Conservation (phyloP, 2,888 invertebrate genomes). For the Caenorhabditis sp. region DNA sequence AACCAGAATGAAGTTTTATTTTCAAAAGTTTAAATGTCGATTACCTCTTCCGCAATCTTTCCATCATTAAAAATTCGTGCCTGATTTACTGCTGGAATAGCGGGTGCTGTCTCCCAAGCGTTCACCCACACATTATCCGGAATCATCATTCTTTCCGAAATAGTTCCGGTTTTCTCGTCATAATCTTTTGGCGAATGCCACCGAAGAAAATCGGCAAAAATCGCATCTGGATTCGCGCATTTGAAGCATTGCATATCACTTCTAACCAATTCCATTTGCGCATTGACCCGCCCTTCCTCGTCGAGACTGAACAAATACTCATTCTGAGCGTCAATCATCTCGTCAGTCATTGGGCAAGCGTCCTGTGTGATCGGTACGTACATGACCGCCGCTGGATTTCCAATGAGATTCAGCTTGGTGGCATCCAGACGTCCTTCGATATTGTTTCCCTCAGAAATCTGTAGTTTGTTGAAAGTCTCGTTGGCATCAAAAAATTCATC, state of each 20-base stretch:
- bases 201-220: slow-evolving; percentile 93
- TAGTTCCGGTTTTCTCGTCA: slow-evolving; percentile 82
- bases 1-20: not conserved
- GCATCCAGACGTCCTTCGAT: slow-evolving; percentile 18
- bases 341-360: slow-evolving; percentile 96
- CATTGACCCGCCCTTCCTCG: slow-evolving; percentile 89
- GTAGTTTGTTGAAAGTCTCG: slow-evolving; percentile 56
- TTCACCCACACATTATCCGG: slow-evolving; percentile 93
- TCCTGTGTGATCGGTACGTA: slow-evolving; percentile 90
- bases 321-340: slow-evolving; percentile 93
- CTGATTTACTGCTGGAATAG: slow-evolving; percentile 91
- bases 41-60: slow-evolving; percentile 92
- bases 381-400: slow-evolving; percentile 84
- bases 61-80: slow-evolving; percentile 95
- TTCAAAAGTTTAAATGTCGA: not conserved
- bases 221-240: slow-evolving; percentile 93
- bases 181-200: slow-evolving; percentile 99
- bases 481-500: slow-evolving; percentile 86
- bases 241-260: slow-evolving; percentile 99
- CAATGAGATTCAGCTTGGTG: slow-evolving; percentile 17
- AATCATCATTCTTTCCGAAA: slow-evolving; percentile 84
- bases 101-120: slow-evolving; percentile 90
- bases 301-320: slow-evolving; percentile 91
- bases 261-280: slow-evolving; percentile 94
- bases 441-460: not conserved